A percentile compares a stretch with the other conserved stretches of the same genome.
These are phyloP conservation scores for Platanista minor DNA, from an alignment of 2,113 vertebrate genomes.

Conservation along the genomic window DNA sequence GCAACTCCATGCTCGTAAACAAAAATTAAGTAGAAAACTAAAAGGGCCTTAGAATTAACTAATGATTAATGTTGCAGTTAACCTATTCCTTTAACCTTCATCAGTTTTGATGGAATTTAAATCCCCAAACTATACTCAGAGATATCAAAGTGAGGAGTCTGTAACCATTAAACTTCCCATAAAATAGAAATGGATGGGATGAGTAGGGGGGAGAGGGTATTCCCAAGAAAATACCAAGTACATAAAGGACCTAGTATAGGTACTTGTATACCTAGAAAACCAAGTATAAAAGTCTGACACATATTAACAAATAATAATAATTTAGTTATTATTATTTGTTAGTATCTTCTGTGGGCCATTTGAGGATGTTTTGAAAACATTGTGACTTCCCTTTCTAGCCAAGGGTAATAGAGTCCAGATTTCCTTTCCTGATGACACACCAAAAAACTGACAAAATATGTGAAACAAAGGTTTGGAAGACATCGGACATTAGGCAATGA, in stretches of 20 bases:
- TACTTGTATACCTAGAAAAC: neutral
- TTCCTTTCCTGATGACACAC: neutral
- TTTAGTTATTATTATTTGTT: neutral
- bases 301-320: neutral
- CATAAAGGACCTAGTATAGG: neutral
- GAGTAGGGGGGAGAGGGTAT: rapidly evolving
- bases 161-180: neutral
- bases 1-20: neutral
- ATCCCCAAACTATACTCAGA: neutral
- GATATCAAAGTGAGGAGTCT: neutral
- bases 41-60: neutral
- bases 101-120: neutral
- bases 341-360: neutral
- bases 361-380: neutral
- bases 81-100: neutral
- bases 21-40: neutral
- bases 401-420: neutral
- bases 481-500: neutral
- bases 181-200: neutral
- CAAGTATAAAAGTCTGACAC: neutral
- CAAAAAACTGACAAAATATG: neutral
- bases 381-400: neutral
- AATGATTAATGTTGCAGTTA: neutral
- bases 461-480: neutral
- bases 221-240: neutral